Conservation (phyloP, 2,113 vertebrate genomes). For the Vidua macroura region DNA sequence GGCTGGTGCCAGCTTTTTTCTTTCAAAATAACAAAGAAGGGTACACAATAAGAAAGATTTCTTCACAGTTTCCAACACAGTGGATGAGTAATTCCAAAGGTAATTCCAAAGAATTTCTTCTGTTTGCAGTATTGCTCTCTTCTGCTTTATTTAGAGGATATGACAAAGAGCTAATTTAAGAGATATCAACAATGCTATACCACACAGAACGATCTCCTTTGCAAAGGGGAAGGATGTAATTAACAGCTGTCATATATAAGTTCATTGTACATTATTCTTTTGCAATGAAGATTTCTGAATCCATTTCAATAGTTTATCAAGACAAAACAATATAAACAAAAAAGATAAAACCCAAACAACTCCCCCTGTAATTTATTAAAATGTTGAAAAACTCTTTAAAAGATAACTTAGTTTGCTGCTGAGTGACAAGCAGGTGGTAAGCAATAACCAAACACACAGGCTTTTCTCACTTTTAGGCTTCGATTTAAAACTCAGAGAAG, state of each 20-base stretch:
- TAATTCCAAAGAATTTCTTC: background rate
- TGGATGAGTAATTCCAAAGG: slow-evolving; percentile 4
- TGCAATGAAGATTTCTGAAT: background rate
- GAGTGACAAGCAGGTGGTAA: background rate
- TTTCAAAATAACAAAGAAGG: slow-evolving; percentile 19
- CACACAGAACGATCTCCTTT: background rate
- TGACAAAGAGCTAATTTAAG: background rate
- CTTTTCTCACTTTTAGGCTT: background rate
- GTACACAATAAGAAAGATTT: slow-evolving; percentile 21
- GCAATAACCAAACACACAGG: background rate
- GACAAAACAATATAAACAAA: slow-evolving; percentile 24
- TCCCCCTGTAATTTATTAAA: background rate
- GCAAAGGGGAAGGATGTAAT: background rate
- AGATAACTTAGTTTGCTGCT: background rate
- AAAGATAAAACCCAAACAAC: background rate
- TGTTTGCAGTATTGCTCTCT: background rate
- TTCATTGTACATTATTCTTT: background rate
- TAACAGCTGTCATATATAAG: background rate
- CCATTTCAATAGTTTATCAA: background rate
- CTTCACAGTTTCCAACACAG: slow-evolving; percentile 8
- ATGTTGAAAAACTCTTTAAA: background rate
- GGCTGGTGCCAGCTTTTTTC: background rate
- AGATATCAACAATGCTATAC: background rate
- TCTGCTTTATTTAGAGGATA: background rate
- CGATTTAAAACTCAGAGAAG: background rate